These are phyloP conservation scores for Smittia sp. DNA, from an alignment of 2,888 invertebrate genomes.

Conservation along the genomic window DNA sequence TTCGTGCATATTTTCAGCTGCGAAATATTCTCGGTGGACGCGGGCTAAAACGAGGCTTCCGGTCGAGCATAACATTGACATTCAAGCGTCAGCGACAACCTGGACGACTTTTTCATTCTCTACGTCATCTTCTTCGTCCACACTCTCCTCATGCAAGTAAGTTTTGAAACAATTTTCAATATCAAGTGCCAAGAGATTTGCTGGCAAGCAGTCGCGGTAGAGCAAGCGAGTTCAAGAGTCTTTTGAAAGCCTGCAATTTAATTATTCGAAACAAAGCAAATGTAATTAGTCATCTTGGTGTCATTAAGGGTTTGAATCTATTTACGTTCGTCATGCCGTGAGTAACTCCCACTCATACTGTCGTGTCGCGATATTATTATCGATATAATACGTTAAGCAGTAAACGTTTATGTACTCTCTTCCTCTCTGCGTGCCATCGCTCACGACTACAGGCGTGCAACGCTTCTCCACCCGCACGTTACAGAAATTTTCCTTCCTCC, in stretches of 20 bases:
- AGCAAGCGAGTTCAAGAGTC: no score
- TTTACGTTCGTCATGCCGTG: no score
- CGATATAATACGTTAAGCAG: neutral
- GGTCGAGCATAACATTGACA: slow-evolving; percentile 3
- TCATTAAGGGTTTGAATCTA: no score
- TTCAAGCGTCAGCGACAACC: neutral
- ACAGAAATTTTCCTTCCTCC: neutral
- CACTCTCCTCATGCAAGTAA: slow-evolving; percentile 18
- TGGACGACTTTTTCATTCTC: slow-evolving; percentile 25
- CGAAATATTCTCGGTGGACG: neutral
- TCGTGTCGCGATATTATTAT: neutral
- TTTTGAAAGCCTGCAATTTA: no score
- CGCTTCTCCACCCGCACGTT: neutral
- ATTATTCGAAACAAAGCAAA: no score
- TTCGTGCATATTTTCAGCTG: neutral
- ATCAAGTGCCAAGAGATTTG: no score
- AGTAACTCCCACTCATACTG: no score
- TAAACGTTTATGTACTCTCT: neutral
- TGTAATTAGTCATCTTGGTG: no score
- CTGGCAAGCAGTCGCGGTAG: no score
- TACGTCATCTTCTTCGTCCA: slow-evolving; percentile 22
- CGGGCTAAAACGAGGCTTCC: neutral
- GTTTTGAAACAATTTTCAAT: neutral
- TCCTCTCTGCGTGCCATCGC: neutral
- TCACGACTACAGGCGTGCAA: neutral